A percentile compares a stretch with the other conserved stretches of the same genome.
phyloP scores from a whole-genome alignment of 2,888 invertebrate genomes.

The Fissipunctia ypsillon region DNA sequence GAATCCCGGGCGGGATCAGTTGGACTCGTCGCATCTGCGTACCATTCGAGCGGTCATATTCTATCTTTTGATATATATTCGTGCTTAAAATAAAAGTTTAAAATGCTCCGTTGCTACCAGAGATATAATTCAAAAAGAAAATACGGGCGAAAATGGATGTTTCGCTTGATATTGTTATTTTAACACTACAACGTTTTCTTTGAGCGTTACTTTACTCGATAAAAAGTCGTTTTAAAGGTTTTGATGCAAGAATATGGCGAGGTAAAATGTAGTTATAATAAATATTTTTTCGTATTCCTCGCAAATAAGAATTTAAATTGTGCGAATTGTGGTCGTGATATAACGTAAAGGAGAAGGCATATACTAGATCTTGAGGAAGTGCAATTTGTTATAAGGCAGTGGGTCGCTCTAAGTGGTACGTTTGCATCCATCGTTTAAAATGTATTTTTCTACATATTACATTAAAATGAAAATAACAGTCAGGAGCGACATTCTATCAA shows the following conservation, averaged over 20 bases:
- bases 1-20: constrained; percentile 79
- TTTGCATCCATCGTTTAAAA: no score
- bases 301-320: constrained; percentile 37
- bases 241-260: constrained; percentile 30
- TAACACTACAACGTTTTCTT: constrained; percentile 44
- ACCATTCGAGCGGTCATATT: constrained; percentile 79
- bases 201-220: constrained; percentile 33
- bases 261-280: constrained; percentile 41
- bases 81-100: constrained; percentile 66
- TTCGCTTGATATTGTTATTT: constrained; percentile 55
- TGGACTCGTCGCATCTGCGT: constrained; percentile 83
- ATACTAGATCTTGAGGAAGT: no score
- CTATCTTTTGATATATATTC: constrained; percentile 75
- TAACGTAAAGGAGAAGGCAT: no score
- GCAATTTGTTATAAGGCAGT: no score
- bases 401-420: no score
- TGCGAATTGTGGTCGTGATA: no score
- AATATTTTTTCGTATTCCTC: constrained; percentile 28
- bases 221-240: constrained; percentile 42
- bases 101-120: constrained; percentile 60
- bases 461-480: no score
- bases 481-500: no score
- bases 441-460: no score
- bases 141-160: constrained; percentile 56
- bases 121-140: constrained; percentile 64